phyloP scores from a whole-genome alignment of 2,888 invertebrate species.

The Andrena trimmerana region DNA sequence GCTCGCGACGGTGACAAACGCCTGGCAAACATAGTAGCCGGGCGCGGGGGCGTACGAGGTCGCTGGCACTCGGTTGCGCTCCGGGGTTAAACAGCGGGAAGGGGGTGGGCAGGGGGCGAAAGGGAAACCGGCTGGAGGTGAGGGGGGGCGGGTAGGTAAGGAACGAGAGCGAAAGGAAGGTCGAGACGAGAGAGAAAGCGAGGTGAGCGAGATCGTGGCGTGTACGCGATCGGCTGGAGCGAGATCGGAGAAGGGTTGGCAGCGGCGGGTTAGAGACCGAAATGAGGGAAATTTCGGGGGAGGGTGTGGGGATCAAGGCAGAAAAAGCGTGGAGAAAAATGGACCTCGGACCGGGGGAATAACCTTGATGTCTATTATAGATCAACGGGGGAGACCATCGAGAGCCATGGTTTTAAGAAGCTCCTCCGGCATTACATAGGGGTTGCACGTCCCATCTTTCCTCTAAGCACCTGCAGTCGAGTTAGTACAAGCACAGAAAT shows the following conservation, averaged over 20 bases:
- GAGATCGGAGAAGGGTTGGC: constrained; percentile 45
- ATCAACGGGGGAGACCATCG: neutral
- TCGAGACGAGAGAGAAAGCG: constrained; percentile 42
- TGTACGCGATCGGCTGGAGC: constrained; percentile 38
- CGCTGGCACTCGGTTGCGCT: constrained; percentile 59
- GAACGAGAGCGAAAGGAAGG: constrained; percentile 60
- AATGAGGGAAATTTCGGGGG: constrained; percentile 12
- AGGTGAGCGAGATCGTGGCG: constrained; percentile 20
- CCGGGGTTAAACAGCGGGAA: constrained; percentile 44
- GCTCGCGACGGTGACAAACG: constrained; percentile 72
- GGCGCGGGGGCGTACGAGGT: constrained; percentile 56
- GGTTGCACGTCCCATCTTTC: too few relatives aligned
- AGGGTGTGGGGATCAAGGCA: constrained; percentile 10
- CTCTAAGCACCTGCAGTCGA: too few relatives aligned
- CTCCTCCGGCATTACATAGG: too few relatives aligned
- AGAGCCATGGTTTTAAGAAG: neutral
- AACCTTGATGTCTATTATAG: constrained; percentile 25
- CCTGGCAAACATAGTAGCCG: constrained; percentile 58
- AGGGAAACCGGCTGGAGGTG: constrained; percentile 47
- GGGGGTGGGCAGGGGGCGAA: constrained; percentile 26
- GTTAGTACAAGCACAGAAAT: too few relatives aligned
- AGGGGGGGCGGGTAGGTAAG: constrained; percentile 13
- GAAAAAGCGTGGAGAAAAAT: constrained; percentile 38
- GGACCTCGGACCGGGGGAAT: constrained; percentile 25
- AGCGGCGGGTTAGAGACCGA: constrained; percentile 39